phyloP scores from a whole-genome alignment of 2,113 vertebrate genomes.

The Salminus brasiliensis region DNA sequence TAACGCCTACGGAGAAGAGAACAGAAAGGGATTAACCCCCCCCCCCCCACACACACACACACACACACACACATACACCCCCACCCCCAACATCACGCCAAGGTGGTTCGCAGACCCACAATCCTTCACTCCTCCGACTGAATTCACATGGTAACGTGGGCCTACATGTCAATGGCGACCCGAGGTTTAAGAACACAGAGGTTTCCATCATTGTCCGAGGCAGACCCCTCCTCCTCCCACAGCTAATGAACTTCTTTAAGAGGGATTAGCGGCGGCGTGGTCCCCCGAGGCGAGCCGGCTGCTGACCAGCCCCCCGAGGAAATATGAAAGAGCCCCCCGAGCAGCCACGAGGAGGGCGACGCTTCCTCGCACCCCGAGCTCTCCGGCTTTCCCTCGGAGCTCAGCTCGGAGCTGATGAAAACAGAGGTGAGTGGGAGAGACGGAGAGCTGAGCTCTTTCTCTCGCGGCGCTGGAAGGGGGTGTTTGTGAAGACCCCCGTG shows the following conservation, averaged over 20 bases:
- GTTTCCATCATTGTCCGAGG: slow-evolving; percentile 53
- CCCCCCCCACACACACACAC: too few relatives aligned
- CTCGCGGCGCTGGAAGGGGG: too few relatives aligned
- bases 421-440: too few relatives aligned
- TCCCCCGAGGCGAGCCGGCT: slow-evolving; percentile 31
- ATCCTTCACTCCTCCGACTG: slow-evolving; percentile 41
- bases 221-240: slow-evolving; percentile 27
- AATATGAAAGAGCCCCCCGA: slow-evolving; percentile 27
- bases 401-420: too few relatives aligned
- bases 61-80: too few relatives aligned
- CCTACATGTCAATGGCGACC: slow-evolving; percentile 32
- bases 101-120: slow-evolving; percentile 29
- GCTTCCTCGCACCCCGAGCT: too few relatives aligned
- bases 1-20: slow-evolving; percentile 38
- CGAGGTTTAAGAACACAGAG: slow-evolving; percentile 29
- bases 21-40: slow-evolving; percentile 40
- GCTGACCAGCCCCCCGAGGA: slow-evolving; percentile 22
- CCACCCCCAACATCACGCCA: too few relatives aligned
- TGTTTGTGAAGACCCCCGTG: too few relatives aligned
- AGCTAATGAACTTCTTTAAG: slow-evolving; percentile 52
- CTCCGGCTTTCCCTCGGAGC: too few relatives aligned
- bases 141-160: slow-evolving; percentile 56
- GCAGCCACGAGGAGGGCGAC: too few relatives aligned
- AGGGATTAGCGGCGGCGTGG: slow-evolving; percentile 52
- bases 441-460: too few relatives aligned